Base-by-base conservation (phyloP, 2,797 vertebrate genomes). In the Ptychadena robeensis region DNA sequence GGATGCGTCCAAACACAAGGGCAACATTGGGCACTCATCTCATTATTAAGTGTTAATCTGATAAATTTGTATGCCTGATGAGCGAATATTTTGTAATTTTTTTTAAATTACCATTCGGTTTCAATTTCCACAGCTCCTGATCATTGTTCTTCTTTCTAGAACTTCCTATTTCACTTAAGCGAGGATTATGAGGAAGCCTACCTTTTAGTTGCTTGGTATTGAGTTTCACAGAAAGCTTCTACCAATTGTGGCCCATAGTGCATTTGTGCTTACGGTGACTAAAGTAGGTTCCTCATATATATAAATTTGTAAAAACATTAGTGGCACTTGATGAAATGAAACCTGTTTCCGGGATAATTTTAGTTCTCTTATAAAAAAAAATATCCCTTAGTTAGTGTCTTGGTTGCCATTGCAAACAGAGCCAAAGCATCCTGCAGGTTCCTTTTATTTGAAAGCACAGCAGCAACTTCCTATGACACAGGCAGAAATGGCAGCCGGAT, bases 401-500 rank as follows among this genome's bases (percentile, higher is more conserved):
- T 1, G 1, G 44, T 6, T 22, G 1, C 4, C 18, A 38, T 22
- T 53, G 10, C 25, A 61, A 61, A 27, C 25, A 61, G 57, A 59
- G 57, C 9, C 14, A 22, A 25, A 9, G n/a, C 61, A 64, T 73
- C 57, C 38, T 72, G 57, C 37, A 64, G 57, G 6, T 69, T 61
- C 7, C 38, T 65, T 63, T 61, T 0, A 18, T 72, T 44, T 72
- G 25, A 37, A 80, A 28, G 38, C 22, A 64, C 70, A 81, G 61
- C n/a, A 57, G 18, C 2, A 14, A 64, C 69, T 64, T 80, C 57
- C 79, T 34, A 53, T 73, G 31, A 48, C 22, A 38, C 27, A 80
- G 63, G 22, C 25, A 80, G 69, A 59, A 65, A 61, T 63, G 35
- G 34, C 65, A 65, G 30, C 69, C 48, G 27, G 69, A 72, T 64